Base-by-base conservation (phyloP, 1,140 invertebrate genomes). In the Zaprionus inermis region DNA sequence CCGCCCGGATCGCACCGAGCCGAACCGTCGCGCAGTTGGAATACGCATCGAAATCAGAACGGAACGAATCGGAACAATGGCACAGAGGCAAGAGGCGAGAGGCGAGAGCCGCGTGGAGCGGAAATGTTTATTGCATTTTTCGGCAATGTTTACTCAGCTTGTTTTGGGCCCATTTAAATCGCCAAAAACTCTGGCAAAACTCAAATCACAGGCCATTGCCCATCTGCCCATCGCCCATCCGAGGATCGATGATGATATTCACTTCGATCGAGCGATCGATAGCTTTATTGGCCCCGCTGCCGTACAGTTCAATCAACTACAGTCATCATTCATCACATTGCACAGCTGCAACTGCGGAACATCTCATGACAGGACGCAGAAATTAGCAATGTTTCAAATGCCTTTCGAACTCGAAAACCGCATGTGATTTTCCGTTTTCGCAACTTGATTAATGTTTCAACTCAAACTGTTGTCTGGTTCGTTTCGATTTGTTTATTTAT, bases 81-180 rank as follows among this genome's bases (percentile, higher is more conserved):
- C n/a, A n/a, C n/a, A n/a, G n/a, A n/a, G n/a, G n/a, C n/a, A n/a
- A n/a, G 66, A 16, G 16, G 0, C 38, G 38, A 44, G n/a, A 6
- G 14, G n/a, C n/a, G n/a, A 16, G 16, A 44, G n/a, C 38, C 38
- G 38, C 16, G n/a, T 20, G 16, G 28, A 70, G 32, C 67, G 72
- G 66, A 74, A 64, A 74, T 70, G 32, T 67, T 18, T 58, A 59
- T 46, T 72, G 70, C 70, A 67, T 34, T 67, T 59, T 59, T 30
- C 2, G 6, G 3, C 20, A 49, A 20, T 82, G 79, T 81, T 81
- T 82, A 82, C 57, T 73, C 52, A 32, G 16, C 30, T 32, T 81
- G 54, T 64, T 63, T 73, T 78, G 49, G 61, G 46, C 69, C 72
- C 46, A 46, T 54, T 77, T 12, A 11, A 49, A 18, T 7, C 24